A percentile compares a stretch with the other conserved stretches of the same genome.
phyloP scores from a whole-genome alignment of 1,140 invertebrate species.

The Globodera rostochiensis region DNA sequence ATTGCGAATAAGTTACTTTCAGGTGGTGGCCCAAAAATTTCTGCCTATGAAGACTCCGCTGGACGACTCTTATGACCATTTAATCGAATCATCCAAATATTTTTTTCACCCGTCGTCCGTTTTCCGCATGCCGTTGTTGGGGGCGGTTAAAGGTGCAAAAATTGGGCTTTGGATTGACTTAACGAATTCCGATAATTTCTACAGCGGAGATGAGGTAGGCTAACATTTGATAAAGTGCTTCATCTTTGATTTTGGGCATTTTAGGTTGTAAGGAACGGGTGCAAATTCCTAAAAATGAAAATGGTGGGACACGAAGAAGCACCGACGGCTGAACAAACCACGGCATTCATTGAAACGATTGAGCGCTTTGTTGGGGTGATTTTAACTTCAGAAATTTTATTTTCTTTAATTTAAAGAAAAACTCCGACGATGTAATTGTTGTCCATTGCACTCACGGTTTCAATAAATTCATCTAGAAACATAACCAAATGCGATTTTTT shows the following conservation, averaged over 20 bases:
- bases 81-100: slow-evolving; percentile 47
- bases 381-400: slow-evolving; percentile 6
- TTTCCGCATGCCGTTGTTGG: slow-evolving; percentile 32
- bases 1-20: slow-evolving; percentile 3
- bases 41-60: slow-evolving; percentile 65
- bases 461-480: not conserved
- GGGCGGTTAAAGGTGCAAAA: slow-evolving; percentile 68
- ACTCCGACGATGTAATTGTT: slow-evolving; percentile 67
- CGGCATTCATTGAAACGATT: slow-evolving; percentile 63
- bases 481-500: not conserved
- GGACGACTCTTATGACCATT: slow-evolving; percentile 53
- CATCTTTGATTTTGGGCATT: slow-evolving; percentile 28
- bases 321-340: slow-evolving; percentile 64
- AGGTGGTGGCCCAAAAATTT: slow-evolving; percentile 54
- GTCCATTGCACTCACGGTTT: slow-evolving; percentile 93
- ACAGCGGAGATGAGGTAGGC: slow-evolving; percentile 79
- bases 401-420: slow-evolving; percentile 30
- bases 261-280: slow-evolving; percentile 71
- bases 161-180: slow-evolving; percentile 93
- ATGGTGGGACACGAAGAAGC: slow-evolving; percentile 65
- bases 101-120: slow-evolving; percentile 54
- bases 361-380: slow-evolving; percentile 54
- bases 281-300: slow-evolving; percentile 73
- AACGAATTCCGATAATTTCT: slow-evolving; percentile 91
- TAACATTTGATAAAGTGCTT: slow-evolving; percentile 78